Evolutionary conservation across 2,113 vertebrate genomes (phyloP), one percentile per base, ranked within the genome.

Genomic region (Erinaceus europaeus): DNA sequence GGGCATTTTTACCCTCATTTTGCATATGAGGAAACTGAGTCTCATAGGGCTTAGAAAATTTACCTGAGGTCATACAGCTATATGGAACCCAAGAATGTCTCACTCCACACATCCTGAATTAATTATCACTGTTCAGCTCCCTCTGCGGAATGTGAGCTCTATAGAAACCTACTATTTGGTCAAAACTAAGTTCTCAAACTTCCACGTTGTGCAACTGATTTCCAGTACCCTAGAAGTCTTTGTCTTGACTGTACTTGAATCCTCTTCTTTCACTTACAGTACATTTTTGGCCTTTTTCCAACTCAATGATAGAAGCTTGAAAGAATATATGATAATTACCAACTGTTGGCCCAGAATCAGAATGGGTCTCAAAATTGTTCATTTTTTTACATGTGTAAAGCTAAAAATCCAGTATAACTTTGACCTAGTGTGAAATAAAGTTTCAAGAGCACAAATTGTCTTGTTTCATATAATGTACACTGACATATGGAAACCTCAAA

Each of bases 391-490:
- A 46, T 86, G 11, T 61, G 42, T 55, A 83, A 94, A 75, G 9
- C 52, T 86, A 72, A 88, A 88, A 52, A 27, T 5, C 44, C 83
- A 59, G 38, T 36, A 17, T 36, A 73, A 72, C 74, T n/a, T 55
- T 48, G 38, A 80, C 59, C 36, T 25, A 88, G 55, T n/a, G 12
- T 53, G 86, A 90, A 59, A n/a, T 52, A 64, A 74, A 42, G 4
- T 40, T 90, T 62, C 25, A 74, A 86, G 38, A 83, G 18, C 61
- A 57, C 59, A 55, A 79, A 86, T 29, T 18, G 7, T 72, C 48
- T 71, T 68, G 14, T 82, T 29, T 91, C 13, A 89, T 84, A 64
- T 69, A 61, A 88, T 17, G 82, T 11, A 86, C 53, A 82, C 29
- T 42, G 55, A 42, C 29, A 61, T 65, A 52, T 9, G 14, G 42